Percentiles rank a stretch among this genome's conserved stretches.
These are phyloP conservation scores for Eupithecia centaureata DNA, from an alignment of 2,888 invertebrate genomes.

Conservation along the genomic window DNA sequence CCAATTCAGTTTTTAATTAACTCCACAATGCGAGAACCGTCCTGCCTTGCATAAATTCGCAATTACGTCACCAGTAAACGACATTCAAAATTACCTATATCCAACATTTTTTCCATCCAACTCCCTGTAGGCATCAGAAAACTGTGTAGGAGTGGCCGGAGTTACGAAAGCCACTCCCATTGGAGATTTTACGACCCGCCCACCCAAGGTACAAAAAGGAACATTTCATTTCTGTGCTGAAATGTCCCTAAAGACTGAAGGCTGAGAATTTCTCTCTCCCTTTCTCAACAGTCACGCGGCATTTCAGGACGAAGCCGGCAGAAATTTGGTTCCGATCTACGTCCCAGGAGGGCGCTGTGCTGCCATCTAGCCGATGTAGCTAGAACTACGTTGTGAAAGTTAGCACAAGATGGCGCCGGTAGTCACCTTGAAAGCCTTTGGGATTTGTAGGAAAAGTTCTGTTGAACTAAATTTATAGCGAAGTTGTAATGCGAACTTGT, in stretches of 20 bases:
- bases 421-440: slow-evolving; percentile 50
- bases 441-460: slow-evolving; percentile 51
- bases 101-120: slow-evolving; percentile 76
- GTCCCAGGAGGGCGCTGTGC: slow-evolving; percentile 58
- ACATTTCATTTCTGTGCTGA: slow-evolving; percentile 53
- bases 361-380: slow-evolving; percentile 62
- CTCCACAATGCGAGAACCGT: slow-evolving; percentile 44
- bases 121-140: slow-evolving; percentile 82
- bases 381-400: slow-evolving; percentile 55
- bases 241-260: slow-evolving; percentile 68
- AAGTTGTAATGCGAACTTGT: slow-evolving; percentile 23
- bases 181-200: slow-evolving; percentile 71
- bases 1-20: slow-evolving; percentile 41
- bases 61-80: slow-evolving; percentile 77
- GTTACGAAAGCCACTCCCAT: slow-evolving; percentile 67
- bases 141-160: slow-evolving; percentile 75
- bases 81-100: slow-evolving; percentile 79
- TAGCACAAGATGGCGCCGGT: slow-evolving; percentile 72
- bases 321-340: slow-evolving; percentile 69
- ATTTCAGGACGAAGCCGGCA: slow-evolving; percentile 77
- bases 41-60: slow-evolving; percentile 66
- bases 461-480: slow-evolving; percentile 33
- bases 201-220: slow-evolving; percentile 72
- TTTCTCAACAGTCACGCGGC: slow-evolving; percentile 69
- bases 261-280: slow-evolving; percentile 81